Conservation (phyloP, 2,888 invertebrate genomes). For the Epinotia bilunana region DNA sequence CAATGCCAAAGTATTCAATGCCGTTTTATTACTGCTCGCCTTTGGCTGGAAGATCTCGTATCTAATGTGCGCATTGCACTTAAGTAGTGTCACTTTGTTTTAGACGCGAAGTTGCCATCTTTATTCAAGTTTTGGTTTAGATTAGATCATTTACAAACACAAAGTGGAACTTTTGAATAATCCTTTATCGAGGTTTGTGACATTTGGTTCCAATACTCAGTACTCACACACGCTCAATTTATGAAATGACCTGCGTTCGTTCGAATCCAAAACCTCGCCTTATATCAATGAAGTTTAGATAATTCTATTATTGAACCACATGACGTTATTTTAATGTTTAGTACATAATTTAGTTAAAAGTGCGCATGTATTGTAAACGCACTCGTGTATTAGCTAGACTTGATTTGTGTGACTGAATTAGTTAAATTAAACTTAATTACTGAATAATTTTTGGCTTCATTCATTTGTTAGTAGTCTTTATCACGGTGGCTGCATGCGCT, state of each 20-base stretch:
- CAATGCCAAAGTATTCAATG: conserved; percentile 37
- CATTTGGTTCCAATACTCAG: not conserved
- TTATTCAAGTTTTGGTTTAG: conserved; percentile 17
- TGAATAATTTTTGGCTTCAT: conserved; percentile 53
- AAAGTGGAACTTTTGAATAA: not conserved
- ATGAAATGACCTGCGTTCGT: conserved; percentile 1
- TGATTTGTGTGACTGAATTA: conserved; percentile 78
- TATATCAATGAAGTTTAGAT: conserved; percentile 45
- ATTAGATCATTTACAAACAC: not conserved
- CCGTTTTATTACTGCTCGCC: conserved; percentile 4
- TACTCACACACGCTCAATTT: conserved; percentile 8
- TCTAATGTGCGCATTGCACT: not conserved
- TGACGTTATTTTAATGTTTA: conserved; percentile 48
- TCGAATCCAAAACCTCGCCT: conserved; percentile 47
- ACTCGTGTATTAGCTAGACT: conserved; percentile 39
- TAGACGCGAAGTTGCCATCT: conserved; percentile 15
- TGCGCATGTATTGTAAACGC: conserved; percentile 52
- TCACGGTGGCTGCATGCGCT: conserved; percentile 62
- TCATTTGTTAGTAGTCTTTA: conserved; percentile 51
- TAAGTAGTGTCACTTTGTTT: not conserved
- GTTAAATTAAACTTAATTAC: conserved; percentile 64
- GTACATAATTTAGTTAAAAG: conserved; percentile 50
- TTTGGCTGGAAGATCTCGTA: conserved; percentile 9
- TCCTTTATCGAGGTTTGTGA: not conserved
- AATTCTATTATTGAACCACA: conserved; percentile 48